Evolutionary conservation across 2,888 invertebrate species (phyloP), one percentile per base, ranked within the genome.

Genomic region (Myathropa florea): DNA sequence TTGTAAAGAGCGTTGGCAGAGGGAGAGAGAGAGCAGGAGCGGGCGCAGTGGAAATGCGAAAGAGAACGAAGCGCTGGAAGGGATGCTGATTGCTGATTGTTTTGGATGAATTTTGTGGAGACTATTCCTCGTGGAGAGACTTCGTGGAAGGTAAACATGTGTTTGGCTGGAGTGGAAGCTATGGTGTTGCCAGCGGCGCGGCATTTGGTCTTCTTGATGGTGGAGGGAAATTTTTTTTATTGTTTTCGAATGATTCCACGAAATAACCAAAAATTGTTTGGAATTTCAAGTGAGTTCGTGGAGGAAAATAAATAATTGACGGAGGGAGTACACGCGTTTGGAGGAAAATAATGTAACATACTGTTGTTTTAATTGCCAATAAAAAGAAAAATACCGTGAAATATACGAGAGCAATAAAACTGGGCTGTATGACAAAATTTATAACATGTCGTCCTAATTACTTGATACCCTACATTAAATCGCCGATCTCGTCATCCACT

Each of bases 111-210:
- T 53, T 6, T 0, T 9, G n/a, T 63, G 60, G 21, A 72, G 61
- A 61, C 30, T 46, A 18, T 18, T 14, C 46, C 18, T 18, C n/a
- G 46, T 33, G 33, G 33, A 33, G 33, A 33, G 33, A 9, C 9
- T 1, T 33, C 33, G 33, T 59, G 33, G 55, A 59, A 36, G 36
- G 33, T n/a, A 24, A 59, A 59, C 70, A 70, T 59, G 70, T 70
- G 70, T 70, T 70, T 57, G 26, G 26, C 12, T 59, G 14, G 24
- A 26, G 14, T 59, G 24, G 59, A 26, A 26, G 26, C 4, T 9
- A 26, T 7, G 26, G 24, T 7, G 60, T 60, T 60, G 26, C 24
- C n/a, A 60, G 14, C 14, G 12, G 26, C n/a, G 55, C 7, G n/a
- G n/a, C n/a, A n/a, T n/a, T n/a, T n/a, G n/a, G n/a, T n/a, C n/a